Base-by-base conservation (phyloP, 2,888 invertebrate genomes). In the Eumacrocentrus americanus region DNA sequence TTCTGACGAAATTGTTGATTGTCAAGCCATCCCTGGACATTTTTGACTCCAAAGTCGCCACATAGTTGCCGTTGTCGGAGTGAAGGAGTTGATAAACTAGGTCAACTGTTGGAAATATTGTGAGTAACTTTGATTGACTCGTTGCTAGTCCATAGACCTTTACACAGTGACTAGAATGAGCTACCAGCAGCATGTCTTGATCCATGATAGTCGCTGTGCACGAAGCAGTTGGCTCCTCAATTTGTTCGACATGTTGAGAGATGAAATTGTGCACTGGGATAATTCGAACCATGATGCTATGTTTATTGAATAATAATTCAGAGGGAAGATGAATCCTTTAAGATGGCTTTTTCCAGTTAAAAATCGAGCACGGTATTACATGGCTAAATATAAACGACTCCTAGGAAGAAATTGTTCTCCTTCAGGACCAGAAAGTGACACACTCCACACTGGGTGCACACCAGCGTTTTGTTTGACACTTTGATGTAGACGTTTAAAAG, bases 71-170 rank as follows among this genome's bases (percentile, higher is more conserved):
- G 71, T 87, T 84, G 55, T 84, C 77, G 69, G 90, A 90, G 72
- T 90, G 89, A 0, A 86, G 80, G 50, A 91, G 83, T 72, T 87
- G 86, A 48, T 85, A 83, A 3, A 89, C 89, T 70, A 88, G 85
- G 67, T 91, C 91, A 0, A 91, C 90, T 0, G 91, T 91, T 1
- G 90, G 88, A 73, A 91, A 88, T 0, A 86, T 84, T 67, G 88
- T 86, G n/a, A 83, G 71, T 3, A 86, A 76, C 53, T 79, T 77
- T 12, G 81, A 77, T 23, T 81, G 78, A 0, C 78, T 72, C 6
- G 69, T 66, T 52, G 57, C 70, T 48, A 88, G 72, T 69, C 86
- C 85, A 68, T 86, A 82, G 0, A 88, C 87, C 76, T 87, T 86
- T 1, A 87, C 82, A 44, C 85, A 84, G 72, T 87, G 85, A 67